These are phyloP conservation scores for Platyscapa corneri DNA, from an alignment of 1,140 invertebrate genomes.

Conservation along the genomic window DNA sequence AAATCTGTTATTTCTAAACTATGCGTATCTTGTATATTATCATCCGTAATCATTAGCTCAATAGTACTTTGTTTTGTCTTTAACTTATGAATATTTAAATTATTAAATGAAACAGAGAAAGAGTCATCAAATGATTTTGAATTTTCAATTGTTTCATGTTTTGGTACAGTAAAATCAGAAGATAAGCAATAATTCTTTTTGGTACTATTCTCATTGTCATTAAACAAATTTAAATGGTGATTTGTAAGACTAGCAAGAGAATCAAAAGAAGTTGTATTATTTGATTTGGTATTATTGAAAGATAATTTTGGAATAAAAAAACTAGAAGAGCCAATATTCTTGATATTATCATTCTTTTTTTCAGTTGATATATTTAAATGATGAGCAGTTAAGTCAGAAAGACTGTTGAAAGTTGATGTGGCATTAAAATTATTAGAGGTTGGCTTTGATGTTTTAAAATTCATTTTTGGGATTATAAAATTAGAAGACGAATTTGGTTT, in stretches of 20 bases:
- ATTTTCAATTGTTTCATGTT: background rate
- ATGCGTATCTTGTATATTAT: constrained; percentile 25
- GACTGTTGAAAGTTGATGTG: constrained; percentile 35
- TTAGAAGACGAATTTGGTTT: constrained; percentile 13
- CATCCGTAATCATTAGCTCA: background rate
- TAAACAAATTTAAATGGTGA: constrained; percentile 65
- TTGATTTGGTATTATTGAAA: constrained; percentile 46
- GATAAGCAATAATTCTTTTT: background rate
- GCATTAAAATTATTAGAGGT: background rate
- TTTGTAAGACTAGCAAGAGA: constrained; percentile 65
- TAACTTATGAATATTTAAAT: background rate
- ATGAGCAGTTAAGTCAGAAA: constrained; percentile 52
- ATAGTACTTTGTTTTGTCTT: background rate
- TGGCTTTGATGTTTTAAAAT: constrained; percentile 43
- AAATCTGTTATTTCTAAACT: no score
- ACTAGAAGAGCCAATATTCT: background rate
- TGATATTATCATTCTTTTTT: constrained; percentile 20
- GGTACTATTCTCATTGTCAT: background rate
- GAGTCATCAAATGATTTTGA: background rate
- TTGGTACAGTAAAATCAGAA: no score
- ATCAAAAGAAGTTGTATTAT: constrained; percentile 54
- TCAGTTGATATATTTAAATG: constrained; percentile 44
- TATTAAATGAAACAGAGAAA: background rate
- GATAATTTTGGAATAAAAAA: constrained; percentile 29
- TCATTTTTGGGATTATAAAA: constrained; percentile 44